phyloP scores from a whole-genome alignment of 2,113 vertebrate species.

The Naja naja region DNA sequence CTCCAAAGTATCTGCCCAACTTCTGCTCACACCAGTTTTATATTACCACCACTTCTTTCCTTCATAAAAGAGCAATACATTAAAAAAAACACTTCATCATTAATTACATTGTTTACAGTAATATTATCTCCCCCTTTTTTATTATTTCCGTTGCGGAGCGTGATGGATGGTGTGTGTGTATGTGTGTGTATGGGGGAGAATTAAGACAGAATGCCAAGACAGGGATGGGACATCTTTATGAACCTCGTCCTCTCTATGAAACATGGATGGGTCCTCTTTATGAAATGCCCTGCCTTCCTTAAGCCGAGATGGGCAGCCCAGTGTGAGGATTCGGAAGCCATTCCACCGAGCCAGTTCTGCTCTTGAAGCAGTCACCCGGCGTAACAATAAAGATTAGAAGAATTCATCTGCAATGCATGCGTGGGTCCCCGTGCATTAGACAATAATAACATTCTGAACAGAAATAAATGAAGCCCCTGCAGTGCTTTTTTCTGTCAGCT shows the following conservation, averaged over 20 bases:
- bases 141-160: not conserved
- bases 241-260: not conserved
- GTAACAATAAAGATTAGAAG: slow-evolving; percentile 43
- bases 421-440: slow-evolving; percentile 67
- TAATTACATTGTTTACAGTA: not conserved
- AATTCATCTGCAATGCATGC: slow-evolving; percentile 53
- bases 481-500: slow-evolving; percentile 77
- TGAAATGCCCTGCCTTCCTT: not conserved
- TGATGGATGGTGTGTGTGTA: too few species aligned
- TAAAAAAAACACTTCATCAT: not conserved
- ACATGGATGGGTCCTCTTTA: not conserved
- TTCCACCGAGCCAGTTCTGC: slow-evolving; percentile 2
- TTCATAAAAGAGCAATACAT: not conserved
- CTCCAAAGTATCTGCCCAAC: not conserved
- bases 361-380: slow-evolving; percentile 28
- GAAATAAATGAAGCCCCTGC: slow-evolving; percentile 80
- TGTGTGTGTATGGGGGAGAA: too few species aligned
- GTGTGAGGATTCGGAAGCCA: not conserved
- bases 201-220: too few species aligned
- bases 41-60: not conserved
- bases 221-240: not conserved
- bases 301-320: not conserved
- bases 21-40: not conserved
- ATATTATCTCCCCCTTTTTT: not conserved
- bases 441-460: slow-evolving; percentile 73